These are phyloP conservation scores for Drosophila villosipedis DNA, from an alignment of 2,888 invertebrate genomes.

Conservation along the genomic window DNA sequence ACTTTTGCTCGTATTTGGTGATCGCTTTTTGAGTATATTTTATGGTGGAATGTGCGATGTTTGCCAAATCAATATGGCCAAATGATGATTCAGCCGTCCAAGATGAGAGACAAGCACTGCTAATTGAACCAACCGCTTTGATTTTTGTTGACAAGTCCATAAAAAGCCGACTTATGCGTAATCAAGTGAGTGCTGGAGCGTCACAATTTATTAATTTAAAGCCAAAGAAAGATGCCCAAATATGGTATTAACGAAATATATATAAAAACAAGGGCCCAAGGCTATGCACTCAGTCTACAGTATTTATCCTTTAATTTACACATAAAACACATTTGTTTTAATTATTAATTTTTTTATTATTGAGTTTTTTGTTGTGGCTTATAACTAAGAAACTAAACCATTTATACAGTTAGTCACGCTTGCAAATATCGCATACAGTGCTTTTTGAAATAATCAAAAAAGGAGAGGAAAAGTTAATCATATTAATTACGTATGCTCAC, in stretches of 20 bases:
- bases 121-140: slow-evolving; percentile 39
- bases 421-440: slow-evolving; percentile 84
- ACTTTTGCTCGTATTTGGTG: slow-evolving; percentile 64
- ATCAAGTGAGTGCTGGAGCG: slow-evolving; percentile 40
- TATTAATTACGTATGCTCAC: slow-evolving; percentile 40
- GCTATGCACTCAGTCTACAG: background rate
- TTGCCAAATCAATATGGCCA: slow-evolving; percentile 57
- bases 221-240: slow-evolving; percentile 40
- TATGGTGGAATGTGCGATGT: slow-evolving; percentile 67
- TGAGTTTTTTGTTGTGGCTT: slow-evolving; percentile 23
- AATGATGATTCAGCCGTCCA: slow-evolving; percentile 59
- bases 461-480: slow-evolving; percentile 19
- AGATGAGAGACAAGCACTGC: slow-evolving; percentile 32
- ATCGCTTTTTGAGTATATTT: slow-evolving; percentile 49
- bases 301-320: background rate
- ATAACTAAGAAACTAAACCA: slow-evolving; percentile 60
- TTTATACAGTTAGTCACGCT: slow-evolving; percentile 63
- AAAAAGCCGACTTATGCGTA: slow-evolving; percentile 52
- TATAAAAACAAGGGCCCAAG: background rate
- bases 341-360: slow-evolving; percentile 12
- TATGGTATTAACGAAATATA: slow-evolving; percentile 59
- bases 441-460: slow-evolving; percentile 80
- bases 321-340: background rate
- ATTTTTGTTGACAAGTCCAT: slow-evolving; percentile 52
- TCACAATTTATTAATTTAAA: slow-evolving; percentile 22